Conservation (phyloP, 2,797 vertebrate species). For the Lepus townsendii region DNA sequence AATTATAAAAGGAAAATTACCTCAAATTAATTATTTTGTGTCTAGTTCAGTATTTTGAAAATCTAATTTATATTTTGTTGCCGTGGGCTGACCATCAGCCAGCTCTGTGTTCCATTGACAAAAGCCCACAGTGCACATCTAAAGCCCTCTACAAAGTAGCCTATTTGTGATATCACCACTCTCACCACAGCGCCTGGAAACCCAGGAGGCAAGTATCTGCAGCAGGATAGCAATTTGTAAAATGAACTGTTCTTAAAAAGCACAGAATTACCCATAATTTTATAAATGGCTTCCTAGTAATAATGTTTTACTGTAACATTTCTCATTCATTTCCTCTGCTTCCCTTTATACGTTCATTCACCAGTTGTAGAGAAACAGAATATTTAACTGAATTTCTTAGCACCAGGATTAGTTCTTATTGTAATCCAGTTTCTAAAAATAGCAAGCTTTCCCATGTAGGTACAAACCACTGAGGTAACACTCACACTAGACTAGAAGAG, state of each 20-base stretch:
- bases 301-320: background rate
- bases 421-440: conserved; percentile 5
- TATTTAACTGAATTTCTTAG: conserved; percentile 23
- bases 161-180: background rate
- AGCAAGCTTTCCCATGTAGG: background rate
- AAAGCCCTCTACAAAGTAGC: background rate
- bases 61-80: background rate
- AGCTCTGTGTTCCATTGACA: background rate
- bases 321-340: conserved; percentile 6
- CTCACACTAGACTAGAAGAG: background rate
- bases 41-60: conserved; percentile 46
- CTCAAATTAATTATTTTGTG: background rate
- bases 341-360: conserved; percentile 22
- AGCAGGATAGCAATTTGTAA: background rate
- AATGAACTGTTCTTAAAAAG: background rate
- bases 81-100: background rate
- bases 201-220: background rate
- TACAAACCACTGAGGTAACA: background rate
- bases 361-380: background rate
- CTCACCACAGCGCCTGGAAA: background rate
- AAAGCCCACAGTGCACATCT: background rate
- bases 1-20: background rate
- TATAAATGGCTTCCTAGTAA: background rate
- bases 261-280: background rate
- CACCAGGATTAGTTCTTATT: background rate